Evolutionary conservation across 2,797 vertebrate genomes (phyloP).

Genomic region (Tokudaia muenninki): DNA sequence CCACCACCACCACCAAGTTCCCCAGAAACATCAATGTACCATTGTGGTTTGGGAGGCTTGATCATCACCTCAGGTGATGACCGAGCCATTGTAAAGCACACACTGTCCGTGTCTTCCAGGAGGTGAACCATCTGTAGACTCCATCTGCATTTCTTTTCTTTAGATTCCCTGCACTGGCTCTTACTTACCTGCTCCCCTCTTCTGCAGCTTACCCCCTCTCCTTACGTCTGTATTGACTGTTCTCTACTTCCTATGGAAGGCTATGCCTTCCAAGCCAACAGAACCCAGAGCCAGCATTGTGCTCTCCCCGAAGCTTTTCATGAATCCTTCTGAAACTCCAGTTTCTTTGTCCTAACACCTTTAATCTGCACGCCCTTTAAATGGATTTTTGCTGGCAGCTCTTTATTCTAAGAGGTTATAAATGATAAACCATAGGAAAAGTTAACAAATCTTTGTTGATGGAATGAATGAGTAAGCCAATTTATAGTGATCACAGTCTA

Average conservation of each 20-base stretch:
- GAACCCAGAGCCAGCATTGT: background rate
- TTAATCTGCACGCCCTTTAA: background rate
- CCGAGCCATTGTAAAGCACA: background rate
- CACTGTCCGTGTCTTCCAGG: background rate
- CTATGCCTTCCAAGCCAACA: background rate
- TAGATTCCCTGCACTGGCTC: background rate
- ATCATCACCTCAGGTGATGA: background rate
- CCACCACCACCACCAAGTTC: background rate
- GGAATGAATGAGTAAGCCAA: background rate
- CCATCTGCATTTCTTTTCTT: background rate
- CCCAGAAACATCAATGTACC: background rate
- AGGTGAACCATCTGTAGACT: background rate
- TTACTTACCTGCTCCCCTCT: background rate
- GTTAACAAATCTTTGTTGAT: conserved; percentile 14
- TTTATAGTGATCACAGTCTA: background rate
- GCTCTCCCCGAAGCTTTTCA: background rate
- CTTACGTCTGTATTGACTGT: background rate
- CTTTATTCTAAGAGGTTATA: conserved; percentile 21
- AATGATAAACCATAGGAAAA: background rate
- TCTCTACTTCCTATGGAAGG: background rate
- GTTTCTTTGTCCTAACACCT: conserved; percentile 18
- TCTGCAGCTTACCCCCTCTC: background rate
- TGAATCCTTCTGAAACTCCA: background rate
- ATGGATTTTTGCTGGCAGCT: background rate
- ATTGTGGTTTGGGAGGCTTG: background rate